Base-by-base conservation (phyloP, 2,888 invertebrate genomes). In the Hirudinaria manillensis region DNA sequence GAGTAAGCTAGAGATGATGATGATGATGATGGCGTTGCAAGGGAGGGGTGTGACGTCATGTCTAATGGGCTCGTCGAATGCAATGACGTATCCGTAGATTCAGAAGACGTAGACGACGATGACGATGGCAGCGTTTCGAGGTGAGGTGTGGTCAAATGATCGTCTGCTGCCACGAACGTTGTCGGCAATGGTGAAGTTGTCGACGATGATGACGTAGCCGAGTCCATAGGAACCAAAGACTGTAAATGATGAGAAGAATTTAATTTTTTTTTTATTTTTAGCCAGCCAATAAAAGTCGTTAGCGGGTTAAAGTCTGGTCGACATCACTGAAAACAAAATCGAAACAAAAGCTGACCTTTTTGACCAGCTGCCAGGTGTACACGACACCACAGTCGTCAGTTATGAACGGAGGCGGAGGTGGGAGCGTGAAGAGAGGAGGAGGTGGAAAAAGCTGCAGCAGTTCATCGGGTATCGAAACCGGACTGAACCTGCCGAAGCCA, bases 311-410 rank as follows among this genome's bases (percentile, higher is more conserved):
- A n/a, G n/a, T n/a, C n/a, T n/a, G n/a, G n/a, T n/a, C n/a, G n/a
- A n/a, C n/a, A n/a, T n/a, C n/a, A n/a, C n/a, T 38, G 10, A 38
- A 38, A 38, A 6, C 38, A 45, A 45, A 61, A 16, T n/a, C 24
- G 24, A 61, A 56, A 7, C 24, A 27, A 10, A 21, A 10, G 55
- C 61, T 66, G n/a, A 74, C 74, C 38, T 65, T 74, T 66, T 32
- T 67, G 29, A 74, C 74, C 24, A 74, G 65, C 24, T 74, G 74
- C 74, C 74, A 74, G 24, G 65, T 66, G 51, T 74, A 74, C 45
- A 65, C 65, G 67, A 1, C 27, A 38, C 45, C 66, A 36, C 74
- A 74, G 51, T 74, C 74, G 36, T 65, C 45, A 16, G 65, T 27
- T 27, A 74, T 65, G 66, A 74, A 74, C 24, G 74, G 74, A 16